Percentiles rank a stretch among this genome's conserved stretches.
Conservation (phyloP, 2,113 vertebrate species). For the Pomatorhinus ruficollis region DNA sequence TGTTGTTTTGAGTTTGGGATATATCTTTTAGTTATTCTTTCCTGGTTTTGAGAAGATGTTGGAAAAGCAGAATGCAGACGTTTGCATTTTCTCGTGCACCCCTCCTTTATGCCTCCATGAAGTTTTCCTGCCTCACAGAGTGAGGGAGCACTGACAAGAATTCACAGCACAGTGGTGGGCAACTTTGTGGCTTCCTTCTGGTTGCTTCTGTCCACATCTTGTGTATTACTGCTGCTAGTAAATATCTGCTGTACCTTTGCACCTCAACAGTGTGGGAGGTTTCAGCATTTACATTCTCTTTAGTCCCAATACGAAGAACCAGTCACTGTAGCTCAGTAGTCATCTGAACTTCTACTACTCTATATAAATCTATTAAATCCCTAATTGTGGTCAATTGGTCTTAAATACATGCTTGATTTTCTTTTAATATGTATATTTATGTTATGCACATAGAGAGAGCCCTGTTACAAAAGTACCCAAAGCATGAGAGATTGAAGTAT, state of each 20-base stretch:
- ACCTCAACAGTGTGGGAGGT: accelerated
- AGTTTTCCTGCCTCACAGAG: neutral
- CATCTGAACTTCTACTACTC: neutral
- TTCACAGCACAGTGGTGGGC: neutral
- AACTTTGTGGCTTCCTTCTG: neutral
- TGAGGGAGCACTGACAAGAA: neutral
- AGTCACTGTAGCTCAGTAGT: neutral
- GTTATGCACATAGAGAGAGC: neutral
- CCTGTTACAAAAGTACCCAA: neutral
- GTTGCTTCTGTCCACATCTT: neutral
- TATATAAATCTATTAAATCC: neutral
- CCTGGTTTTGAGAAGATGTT: neutral
- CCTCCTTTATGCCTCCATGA: neutral
- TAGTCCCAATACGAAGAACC: neutral
- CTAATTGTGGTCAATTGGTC: accelerated
- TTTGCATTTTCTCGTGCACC: neutral
- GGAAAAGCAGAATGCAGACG: neutral
- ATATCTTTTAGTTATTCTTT: neutral
- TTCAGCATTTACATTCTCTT: neutral
- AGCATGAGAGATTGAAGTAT: neutral
- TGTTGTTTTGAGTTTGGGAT: neutral
- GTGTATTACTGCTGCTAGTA: neutral
- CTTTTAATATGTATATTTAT: neutral
- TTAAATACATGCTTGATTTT: neutral
- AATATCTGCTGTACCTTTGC: neutral